These are phyloP conservation scores for Ladona fulva DNA, from an alignment of 1,140 invertebrate species.

Conservation along the genomic window DNA sequence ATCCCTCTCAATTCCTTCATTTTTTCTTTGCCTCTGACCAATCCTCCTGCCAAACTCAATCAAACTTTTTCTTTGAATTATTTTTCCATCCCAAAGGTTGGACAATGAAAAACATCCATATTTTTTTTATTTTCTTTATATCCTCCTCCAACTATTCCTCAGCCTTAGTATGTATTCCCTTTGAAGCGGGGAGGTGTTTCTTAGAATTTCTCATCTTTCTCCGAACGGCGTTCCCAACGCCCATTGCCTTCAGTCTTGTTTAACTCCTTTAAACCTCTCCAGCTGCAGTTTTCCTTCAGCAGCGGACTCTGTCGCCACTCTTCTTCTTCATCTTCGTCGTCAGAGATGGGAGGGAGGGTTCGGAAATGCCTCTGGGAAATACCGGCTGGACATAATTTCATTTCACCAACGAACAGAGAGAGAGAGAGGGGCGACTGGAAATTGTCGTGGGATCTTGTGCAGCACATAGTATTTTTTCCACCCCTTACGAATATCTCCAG, in stretches of 20 bases:
- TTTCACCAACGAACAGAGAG: not conserved
- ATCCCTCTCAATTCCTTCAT: not conserved
- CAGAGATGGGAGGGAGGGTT: not conserved
- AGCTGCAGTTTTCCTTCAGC: not conserved
- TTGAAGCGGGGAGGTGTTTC: not conserved
- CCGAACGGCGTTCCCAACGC: too few species aligned
- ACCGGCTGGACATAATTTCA: not conserved
- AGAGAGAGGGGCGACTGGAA: not conserved
- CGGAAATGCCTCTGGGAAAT: slow-evolving; percentile 3
- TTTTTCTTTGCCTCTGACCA: not conserved
- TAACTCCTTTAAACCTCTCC: not conserved
- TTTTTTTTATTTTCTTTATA: not conserved
- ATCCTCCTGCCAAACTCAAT: slow-evolving; percentile 3
- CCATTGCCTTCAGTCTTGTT: not conserved
- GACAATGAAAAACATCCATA: too few species aligned
- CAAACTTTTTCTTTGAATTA: not conserved
- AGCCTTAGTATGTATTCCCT: not conserved
- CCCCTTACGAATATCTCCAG: not conserved
- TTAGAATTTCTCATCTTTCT: not conserved
- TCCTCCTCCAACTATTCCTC: too few species aligned
- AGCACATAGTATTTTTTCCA: not conserved
- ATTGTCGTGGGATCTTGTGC: not conserved
- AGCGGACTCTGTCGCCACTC: not conserved
- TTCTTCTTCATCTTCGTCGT: not conserved
- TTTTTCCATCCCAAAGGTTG: not conserved